Evolutionary conservation across 1,140 invertebrate genomes (phyloP).

Genomic region (Drosophila biarmipes): DNA sequence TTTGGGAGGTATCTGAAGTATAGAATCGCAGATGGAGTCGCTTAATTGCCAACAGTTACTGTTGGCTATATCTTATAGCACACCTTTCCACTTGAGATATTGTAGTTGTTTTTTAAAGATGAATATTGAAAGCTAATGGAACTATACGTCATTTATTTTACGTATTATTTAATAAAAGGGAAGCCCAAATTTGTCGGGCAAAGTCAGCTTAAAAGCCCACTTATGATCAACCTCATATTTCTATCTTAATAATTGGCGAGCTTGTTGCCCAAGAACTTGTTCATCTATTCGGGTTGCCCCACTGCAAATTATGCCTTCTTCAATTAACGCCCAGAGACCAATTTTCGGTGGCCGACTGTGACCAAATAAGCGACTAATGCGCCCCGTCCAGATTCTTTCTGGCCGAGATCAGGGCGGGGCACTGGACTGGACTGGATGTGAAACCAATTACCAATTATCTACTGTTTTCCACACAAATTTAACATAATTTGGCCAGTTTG

Average conservation of each 20-base stretch:
- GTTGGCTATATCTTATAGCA: background rate
- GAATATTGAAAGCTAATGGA: too few species aligned
- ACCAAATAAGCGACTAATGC: conserved; percentile 52
- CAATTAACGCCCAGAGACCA: conserved; percentile 72
- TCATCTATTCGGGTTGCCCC: conserved; percentile 24
- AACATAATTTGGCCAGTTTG: conserved; percentile 83
- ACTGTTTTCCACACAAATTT: conserved; percentile 84
- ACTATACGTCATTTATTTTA: too few species aligned
- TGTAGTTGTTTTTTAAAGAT: too few species aligned
- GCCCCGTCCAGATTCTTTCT: conserved; percentile 46
- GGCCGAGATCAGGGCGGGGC: conserved; percentile 8
- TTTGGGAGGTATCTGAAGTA: background rate
- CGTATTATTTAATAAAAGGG: too few species aligned
- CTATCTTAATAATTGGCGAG: conserved; percentile 52
- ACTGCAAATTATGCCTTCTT: conserved; percentile 71
- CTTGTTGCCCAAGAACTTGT: conserved; percentile 42
- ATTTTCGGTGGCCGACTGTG: conserved; percentile 22
- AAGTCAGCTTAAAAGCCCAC: conserved; percentile 11
- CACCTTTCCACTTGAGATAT: background rate
- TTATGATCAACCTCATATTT: conserved; percentile 22
- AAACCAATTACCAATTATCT: conserved; percentile 84
- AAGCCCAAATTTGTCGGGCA: background rate
- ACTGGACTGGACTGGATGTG: conserved; percentile 65
- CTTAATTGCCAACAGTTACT: background rate
- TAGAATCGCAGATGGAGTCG: background rate